These are phyloP conservation scores for Pteropus rufus DNA, from an alignment of 2,797 vertebrate species.

Conservation along the genomic window DNA sequence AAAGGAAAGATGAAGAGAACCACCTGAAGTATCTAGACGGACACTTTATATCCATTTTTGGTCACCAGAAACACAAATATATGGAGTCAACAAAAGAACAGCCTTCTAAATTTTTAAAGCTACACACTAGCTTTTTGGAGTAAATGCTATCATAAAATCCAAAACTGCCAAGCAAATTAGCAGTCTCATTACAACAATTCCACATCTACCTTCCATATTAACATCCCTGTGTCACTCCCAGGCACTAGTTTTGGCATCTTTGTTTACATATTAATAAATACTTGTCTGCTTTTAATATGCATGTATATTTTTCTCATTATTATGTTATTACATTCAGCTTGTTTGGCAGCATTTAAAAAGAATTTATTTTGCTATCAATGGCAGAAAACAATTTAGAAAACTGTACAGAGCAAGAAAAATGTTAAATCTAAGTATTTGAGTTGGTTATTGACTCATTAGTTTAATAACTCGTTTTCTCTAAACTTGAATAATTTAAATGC, in stretches of 20 bases:
- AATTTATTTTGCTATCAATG: slow-evolving; percentile 49
- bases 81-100: background rate
- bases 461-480: slow-evolving; percentile 62
- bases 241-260: background rate
- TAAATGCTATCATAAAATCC: slow-evolving; percentile 11
- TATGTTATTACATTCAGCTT: slow-evolving; percentile 10
- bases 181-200: background rate
- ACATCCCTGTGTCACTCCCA: background rate
- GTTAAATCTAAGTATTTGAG: slow-evolving; percentile 55
- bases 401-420: slow-evolving; percentile 47
- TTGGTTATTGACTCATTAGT: slow-evolving; percentile 54
- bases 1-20: background rate
- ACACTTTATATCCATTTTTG: background rate
- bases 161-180: background rate
- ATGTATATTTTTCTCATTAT: slow-evolving; percentile 46
- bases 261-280: slow-evolving; percentile 37
- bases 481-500: slow-evolving; percentile 68
- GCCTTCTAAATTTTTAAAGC: slow-evolving; percentile 17
- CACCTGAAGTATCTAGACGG: background rate
- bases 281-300: slow-evolving; percentile 22
- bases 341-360: slow-evolving; percentile 38
- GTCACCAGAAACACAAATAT: background rate
- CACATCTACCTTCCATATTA: background rate
- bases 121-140: background rate
- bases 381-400: slow-evolving; percentile 59